Base-by-base conservation (phyloP, 35 echinoderm and acorn worm species). In the Lytechinus pictus region DNA sequence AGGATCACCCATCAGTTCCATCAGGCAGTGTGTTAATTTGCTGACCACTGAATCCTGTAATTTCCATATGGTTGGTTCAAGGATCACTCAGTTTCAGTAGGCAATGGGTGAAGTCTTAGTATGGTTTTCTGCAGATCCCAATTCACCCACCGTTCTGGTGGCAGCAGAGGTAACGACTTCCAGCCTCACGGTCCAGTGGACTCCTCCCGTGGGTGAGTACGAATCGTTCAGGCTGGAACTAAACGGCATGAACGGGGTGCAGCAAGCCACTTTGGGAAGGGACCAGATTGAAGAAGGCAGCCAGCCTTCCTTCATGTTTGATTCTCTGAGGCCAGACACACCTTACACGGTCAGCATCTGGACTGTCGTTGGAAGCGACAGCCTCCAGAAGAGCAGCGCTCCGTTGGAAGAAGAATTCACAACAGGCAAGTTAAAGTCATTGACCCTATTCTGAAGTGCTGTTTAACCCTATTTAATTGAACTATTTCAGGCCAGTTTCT, bases 351-450 rank as follows among this genome's bases (percentile, higher is more conserved):
- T 96, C 28, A 88, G 79, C 1, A 94, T 96, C 8, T 21, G 14
- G 4, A 95, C 53, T 57, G 60, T 94, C 54, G 96, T 89, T 89
- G 96, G 96, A 9, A 33, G 61, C 8, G 96, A 94, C 9, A 86
- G 27, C 4, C 4, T 86, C 8, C 24, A 94, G 86, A 87, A 89
- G 53, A 91, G 14, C 21, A 95, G 96, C 71, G 28, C 71, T 4
- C 53, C 54, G 0, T 21, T 57, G 12, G 53, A 93, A 27, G 11
- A 57, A 56, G 54, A 55, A 4, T 93, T 93, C 11, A 93, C 54
- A 8, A 93, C 92, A 10, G 11, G 92, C 57, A 57, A 16, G 92
- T 54, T 27, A 44, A 44, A 44, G 33, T 44, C 9, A 93, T 57
- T 93, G 12, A 44, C 16, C 16, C 16, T 88, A 60, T 3, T 60